These are phyloP conservation scores for Acleris laterana DNA, from an alignment of 2,888 invertebrate genomes.

Conservation along the genomic window DNA sequence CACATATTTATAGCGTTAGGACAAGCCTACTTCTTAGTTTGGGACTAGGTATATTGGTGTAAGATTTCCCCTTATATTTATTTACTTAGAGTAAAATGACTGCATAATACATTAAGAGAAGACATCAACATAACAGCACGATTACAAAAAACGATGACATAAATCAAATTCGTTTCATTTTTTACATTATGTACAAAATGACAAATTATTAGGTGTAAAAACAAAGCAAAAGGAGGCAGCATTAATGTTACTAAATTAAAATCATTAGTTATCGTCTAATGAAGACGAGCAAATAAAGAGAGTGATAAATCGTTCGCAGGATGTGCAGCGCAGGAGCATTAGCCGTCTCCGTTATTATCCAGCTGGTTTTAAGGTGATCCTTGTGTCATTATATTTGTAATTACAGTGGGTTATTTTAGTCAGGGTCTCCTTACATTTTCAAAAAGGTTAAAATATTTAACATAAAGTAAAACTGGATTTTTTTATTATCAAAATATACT, in stretches of 20 bases:
- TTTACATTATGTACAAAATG: not conserved
- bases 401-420: too few relatives aligned
- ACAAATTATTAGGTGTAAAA: not conserved
- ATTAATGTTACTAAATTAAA: slow-evolving; percentile 35
- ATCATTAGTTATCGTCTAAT: slow-evolving; percentile 37
- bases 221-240: slow-evolving; percentile 14
- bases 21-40: too few relatives aligned
- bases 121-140: too few relatives aligned
- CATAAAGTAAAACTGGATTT: not conserved
- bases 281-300: slow-evolving; percentile 32
- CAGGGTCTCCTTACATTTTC: too few relatives aligned
- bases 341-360: slow-evolving; percentile 25
- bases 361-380: slow-evolving; percentile 17
- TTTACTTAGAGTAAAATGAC: too few relatives aligned
- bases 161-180: not conserved
- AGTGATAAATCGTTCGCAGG: slow-evolving; percentile 33
- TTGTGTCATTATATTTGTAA: not conserved
- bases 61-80: too few relatives aligned
- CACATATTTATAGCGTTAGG: too few relatives aligned
- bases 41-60: too few relatives aligned
- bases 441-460: too few relatives aligned
- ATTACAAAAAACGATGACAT: not conserved
- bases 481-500: too few relatives aligned
- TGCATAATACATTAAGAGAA: too few relatives aligned
- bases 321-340: slow-evolving; percentile 33